phyloP scores from a whole-genome alignment of 2,113 vertebrate species.

The Leuciscus idus region DNA sequence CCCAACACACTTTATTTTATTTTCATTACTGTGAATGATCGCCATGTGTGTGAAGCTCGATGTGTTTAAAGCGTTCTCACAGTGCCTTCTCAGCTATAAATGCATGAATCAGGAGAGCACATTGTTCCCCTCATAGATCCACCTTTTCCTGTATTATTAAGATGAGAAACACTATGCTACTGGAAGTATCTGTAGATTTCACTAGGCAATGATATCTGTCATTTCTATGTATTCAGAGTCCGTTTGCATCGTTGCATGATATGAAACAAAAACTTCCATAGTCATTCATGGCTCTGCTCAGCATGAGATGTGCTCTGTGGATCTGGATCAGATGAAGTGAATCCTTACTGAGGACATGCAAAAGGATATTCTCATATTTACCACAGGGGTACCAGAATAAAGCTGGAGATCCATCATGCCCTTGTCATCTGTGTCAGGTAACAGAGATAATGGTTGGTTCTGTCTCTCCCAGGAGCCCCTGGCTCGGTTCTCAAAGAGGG shows the following conservation, averaged over 20 bases:
- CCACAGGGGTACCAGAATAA: constrained; percentile 61
- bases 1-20: neutral
- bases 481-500: constrained; percentile 47
- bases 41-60: neutral
- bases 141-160: neutral
- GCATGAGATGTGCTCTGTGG: constrained; percentile 60
- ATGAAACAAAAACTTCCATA: constrained; percentile 57
- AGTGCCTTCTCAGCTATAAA: neutral
- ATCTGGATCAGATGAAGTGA: constrained; percentile 60
- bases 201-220: neutral
- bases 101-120: neutral
- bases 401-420: constrained; percentile 55
- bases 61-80: neutral
- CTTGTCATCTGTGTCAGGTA: constrained; percentile 61
- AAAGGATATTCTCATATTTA: constrained; percentile 69
- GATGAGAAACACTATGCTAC: neutral
- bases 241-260: neutral
- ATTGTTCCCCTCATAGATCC: neutral
- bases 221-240: neutral
- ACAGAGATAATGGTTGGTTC: constrained; percentile 63
- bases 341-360: constrained; percentile 68
- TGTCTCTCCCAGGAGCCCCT: constrained; percentile 47
- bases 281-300: constrained; percentile 66
- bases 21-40: neutral
- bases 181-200: neutral